Percentiles rank a stretch among this genome's conserved stretches.
Conservation (phyloP, 2,888 invertebrate genomes). For the Troides aeacus region DNA sequence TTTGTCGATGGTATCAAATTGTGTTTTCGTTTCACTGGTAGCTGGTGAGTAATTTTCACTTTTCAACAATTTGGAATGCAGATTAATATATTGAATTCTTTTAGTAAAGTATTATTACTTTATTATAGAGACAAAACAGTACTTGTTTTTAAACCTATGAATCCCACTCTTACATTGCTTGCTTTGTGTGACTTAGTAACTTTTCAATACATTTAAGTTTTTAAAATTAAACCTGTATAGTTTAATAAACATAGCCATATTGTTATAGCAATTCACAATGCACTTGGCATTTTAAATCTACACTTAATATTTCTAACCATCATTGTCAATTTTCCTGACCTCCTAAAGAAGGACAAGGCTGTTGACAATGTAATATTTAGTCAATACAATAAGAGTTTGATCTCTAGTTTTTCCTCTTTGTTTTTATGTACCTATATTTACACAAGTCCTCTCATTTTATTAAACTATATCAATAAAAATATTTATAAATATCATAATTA, state of each 20-base stretch:
- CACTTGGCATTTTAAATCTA: not conserved
- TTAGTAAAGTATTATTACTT: no score
- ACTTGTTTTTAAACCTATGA: no score
- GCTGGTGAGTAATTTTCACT: conserved; percentile 52
- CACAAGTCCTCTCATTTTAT: no score
- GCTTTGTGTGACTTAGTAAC: no score
- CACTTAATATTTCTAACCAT: conserved; percentile 3
- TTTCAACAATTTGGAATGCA: not conserved
- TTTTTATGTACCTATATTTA: no score
- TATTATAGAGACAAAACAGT: no score
- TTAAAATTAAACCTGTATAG: not conserved
- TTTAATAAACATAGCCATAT: not conserved
- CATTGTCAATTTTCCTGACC: conserved; percentile 24
- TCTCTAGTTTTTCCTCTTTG: no score
- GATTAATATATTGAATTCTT: not conserved
- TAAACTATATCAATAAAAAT: no score
- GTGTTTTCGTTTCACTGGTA: conserved; percentile 65
- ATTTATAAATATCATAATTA: no score
- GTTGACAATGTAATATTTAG: conserved; percentile 6
- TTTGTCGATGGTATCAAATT: conserved; percentile 67
- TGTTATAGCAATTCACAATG: not conserved
- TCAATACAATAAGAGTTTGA: no score
- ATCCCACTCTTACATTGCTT: no score
- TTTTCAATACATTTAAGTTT: not conserved
- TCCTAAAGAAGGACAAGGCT: conserved; percentile 23